Evolutionary conservation across 2,888 invertebrate species (phyloP), one percentile per base, ranked within the genome.

Genomic region (Chrysomela aeneicollis): DNA sequence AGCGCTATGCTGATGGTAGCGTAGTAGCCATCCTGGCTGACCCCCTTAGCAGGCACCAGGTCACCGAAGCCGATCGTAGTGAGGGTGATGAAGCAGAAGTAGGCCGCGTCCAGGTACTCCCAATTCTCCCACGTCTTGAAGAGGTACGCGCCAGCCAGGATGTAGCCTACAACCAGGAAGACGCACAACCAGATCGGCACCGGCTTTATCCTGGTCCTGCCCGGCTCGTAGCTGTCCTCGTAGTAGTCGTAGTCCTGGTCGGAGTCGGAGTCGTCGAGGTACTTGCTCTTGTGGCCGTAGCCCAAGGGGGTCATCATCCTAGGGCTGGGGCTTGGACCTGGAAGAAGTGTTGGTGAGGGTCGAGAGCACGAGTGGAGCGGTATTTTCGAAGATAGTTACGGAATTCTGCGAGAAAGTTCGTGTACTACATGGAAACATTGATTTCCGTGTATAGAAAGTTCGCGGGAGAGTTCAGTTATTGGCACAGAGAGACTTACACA

Each of bases 31-130:
- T 76, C 72, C 51, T 77, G 72, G 51, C 70, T 76, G 3, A 87
- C 84, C 26, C 89, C 88, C 82, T 92, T 92, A 0, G 93, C 94
- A 0, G 95, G 95, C 8, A 95, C 95, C 77, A 94, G 92, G 81
- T 96, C 95, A 0, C 95, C 95, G 76, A 95, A 95, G 15, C 95
- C 95, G 64, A 96, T 96, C 1, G 96, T 96, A 19, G 95, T 95
- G 70, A 96, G 86, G 0, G 95, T 95, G 74, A 96, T 94, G 84
- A 96, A 96, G 82, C 95, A 96, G 83, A 96, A 96, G 82, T 96
- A 96, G 1, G 94, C 94, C 0, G 94, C 92, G 80, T 96, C 94
- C 65, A 95, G 85, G 77, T 92, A 92, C 0, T 87, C 87, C 96
- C 96, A 96, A 18, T 86, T 84, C 83, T 96, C 95, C 93, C 94